phyloP scores from a whole-genome alignment of 2,888 invertebrate genomes.

The Sturmia bella region DNA sequence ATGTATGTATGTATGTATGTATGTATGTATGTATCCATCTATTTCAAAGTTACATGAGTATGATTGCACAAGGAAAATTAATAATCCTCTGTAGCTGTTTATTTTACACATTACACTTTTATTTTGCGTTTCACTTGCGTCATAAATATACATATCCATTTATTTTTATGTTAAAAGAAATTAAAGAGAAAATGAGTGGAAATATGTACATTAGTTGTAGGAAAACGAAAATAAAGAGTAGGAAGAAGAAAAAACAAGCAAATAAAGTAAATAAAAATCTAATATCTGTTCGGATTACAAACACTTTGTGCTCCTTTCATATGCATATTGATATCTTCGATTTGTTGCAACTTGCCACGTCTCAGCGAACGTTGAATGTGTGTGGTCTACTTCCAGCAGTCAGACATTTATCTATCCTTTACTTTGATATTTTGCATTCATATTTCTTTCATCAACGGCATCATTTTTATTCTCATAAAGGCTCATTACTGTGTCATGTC shows the following conservation, averaged over 20 bases:
- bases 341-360: slow-evolving; percentile 29
- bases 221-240: too few relatives aligned
- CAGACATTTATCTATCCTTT: slow-evolving; percentile 45
- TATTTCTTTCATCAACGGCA: slow-evolving; percentile 27
- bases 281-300: slow-evolving; percentile 36
- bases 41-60: too few relatives aligned
- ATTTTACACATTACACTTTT: background rate
- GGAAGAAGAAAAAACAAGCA: background rate
- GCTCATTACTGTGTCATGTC: slow-evolving; percentile 49
- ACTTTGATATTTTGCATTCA: slow-evolving; percentile 2
- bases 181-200: slow-evolving; percentile 31
- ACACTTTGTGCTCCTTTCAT: background rate
- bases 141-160: background rate
- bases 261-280: slow-evolving; percentile 39
- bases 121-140: too few relatives aligned
- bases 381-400: slow-evolving; percentile 40
- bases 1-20: too few relatives aligned
- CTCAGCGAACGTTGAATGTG: slow-evolving; percentile 3
- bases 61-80: too few relatives aligned
- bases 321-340: slow-evolving; percentile 3
- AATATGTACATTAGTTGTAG: slow-evolving; percentile 29
- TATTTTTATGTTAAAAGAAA: slow-evolving; percentile 11
- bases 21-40: too few relatives aligned
- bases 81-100: slow-evolving; percentile 4
- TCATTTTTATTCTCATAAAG: slow-evolving; percentile 39